Evolutionary conservation across 2,797 vertebrate genomes (phyloP).

Genomic region (Halcyon smyrnensis): DNA sequence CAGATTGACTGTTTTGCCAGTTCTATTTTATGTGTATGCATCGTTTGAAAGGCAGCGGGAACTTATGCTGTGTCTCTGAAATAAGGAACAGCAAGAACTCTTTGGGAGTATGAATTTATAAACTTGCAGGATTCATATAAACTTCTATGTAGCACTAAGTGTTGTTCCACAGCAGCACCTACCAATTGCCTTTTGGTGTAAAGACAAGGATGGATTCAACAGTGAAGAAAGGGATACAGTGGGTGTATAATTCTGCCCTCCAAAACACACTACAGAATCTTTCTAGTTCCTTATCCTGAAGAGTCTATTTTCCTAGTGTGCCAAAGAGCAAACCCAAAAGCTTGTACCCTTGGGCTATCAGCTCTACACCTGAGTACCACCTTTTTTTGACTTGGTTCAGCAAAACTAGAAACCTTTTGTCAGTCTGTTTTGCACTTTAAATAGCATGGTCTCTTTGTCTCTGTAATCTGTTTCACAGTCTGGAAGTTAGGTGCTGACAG

Average conservation of each 20-base stretch:
- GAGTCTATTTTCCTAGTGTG: background rate
- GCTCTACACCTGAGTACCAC: background rate
- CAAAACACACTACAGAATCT: background rate
- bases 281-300: background rate
- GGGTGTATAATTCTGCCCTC: background rate
- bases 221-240: background rate
- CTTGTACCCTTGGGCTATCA: background rate
- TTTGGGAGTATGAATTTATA: background rate
- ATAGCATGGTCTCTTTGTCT: background rate
- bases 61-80: background rate
- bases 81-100: background rate
- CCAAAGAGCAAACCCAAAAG: background rate
- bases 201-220: background rate
- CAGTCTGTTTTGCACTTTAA: background rate
- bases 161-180: background rate
- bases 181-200: background rate
- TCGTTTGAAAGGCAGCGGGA: background rate
- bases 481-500: slow-evolving; percentile 1
- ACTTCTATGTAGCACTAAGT: background rate
- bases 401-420: background rate
- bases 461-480: background rate
- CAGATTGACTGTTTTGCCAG: background rate
- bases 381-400: background rate
- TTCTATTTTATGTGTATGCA: background rate
- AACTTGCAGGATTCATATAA: background rate